phyloP scores from a whole-genome alignment of 1,140 invertebrate species.

The Conus ventricosus region DNA sequence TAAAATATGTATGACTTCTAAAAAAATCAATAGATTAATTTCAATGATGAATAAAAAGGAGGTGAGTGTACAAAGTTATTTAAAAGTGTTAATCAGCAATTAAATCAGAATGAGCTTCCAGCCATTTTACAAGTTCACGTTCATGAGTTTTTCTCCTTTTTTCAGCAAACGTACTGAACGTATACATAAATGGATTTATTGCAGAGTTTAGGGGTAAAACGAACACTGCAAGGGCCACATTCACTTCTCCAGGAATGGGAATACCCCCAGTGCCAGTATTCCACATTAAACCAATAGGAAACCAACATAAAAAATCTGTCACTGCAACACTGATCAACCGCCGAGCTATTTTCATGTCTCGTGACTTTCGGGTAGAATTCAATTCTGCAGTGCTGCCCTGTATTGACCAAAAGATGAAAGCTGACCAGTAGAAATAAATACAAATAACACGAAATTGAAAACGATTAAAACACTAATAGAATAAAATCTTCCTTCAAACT shows the following conservation, averaged over 20 bases:
- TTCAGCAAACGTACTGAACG: conserved; percentile 18
- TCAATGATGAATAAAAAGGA: no score
- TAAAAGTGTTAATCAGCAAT: no score
- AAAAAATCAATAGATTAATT: no score
- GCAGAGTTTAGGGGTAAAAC: conserved; percentile 53
- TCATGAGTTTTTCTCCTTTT: background rate
- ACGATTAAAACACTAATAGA: conserved; percentile 46
- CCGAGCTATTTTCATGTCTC: conserved; percentile 45
- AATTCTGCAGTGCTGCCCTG: conserved; percentile 1
- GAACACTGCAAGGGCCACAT: conserved; percentile 49
- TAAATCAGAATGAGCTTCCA: no score
- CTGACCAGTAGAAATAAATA: conserved; percentile 45
- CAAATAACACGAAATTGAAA: conserved; percentile 47
- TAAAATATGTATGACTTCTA: no score
- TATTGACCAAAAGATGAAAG: conserved; percentile 41
- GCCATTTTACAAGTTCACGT: no score
- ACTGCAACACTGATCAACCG: conserved; percentile 37
- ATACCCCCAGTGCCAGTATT: conserved; percentile 40
- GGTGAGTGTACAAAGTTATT: no score
- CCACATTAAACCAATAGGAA: conserved; percentile 27
- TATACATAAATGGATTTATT: conserved; percentile 57
- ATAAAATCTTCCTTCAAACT: conserved; percentile 43
- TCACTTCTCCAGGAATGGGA: conserved; percentile 43
- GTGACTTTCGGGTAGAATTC: background rate
- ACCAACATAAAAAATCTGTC: conserved; percentile 42